phyloP scores from a whole-genome alignment of 2,888 invertebrate species.

The Lingula anatina region DNA sequence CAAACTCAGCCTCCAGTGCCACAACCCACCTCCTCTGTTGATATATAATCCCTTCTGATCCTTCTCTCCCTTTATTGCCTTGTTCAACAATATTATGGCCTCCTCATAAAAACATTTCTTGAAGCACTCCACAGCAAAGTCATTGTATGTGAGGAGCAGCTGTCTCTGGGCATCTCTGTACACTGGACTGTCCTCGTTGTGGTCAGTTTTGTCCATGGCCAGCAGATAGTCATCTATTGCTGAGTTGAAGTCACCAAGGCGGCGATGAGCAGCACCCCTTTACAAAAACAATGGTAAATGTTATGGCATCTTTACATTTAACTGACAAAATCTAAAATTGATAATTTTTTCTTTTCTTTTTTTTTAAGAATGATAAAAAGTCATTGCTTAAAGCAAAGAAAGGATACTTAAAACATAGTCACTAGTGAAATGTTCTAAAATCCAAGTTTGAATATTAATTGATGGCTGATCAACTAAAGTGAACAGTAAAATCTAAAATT shows the following conservation, averaged over 20 bases:
- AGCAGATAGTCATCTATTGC: conserved; percentile 52
- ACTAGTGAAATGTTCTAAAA: neutral
- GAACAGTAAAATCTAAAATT: too few relatives aligned
- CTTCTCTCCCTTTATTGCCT: conserved; percentile 51
- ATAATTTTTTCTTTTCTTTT: neutral
- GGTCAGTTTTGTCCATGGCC: conserved; percentile 49
- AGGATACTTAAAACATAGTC: neutral
- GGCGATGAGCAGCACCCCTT: conserved; percentile 46
- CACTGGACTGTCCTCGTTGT: conserved; percentile 33
- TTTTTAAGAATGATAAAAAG: neutral
- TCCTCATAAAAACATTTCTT: conserved; percentile 47
- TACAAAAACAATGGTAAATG: neutral
- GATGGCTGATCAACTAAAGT: too few relatives aligned
- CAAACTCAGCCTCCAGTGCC: too few relatives aligned
- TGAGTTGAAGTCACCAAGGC: conserved; percentile 45
- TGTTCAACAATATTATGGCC: conserved; percentile 48
- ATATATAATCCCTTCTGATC: conserved; percentile 48
- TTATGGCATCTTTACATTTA: too few relatives aligned
- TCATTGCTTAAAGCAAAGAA: too few relatives aligned
- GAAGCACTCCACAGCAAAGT: conserved; percentile 52
- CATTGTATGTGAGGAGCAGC: conserved; percentile 50
- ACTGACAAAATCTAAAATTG: neutral
- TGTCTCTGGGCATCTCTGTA: conserved; percentile 46
- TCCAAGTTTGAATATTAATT: neutral
- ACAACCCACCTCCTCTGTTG: conserved; percentile 48